Base-by-base conservation (phyloP, 2,888 invertebrate genomes). In the Miltochrista miniata region DNA sequence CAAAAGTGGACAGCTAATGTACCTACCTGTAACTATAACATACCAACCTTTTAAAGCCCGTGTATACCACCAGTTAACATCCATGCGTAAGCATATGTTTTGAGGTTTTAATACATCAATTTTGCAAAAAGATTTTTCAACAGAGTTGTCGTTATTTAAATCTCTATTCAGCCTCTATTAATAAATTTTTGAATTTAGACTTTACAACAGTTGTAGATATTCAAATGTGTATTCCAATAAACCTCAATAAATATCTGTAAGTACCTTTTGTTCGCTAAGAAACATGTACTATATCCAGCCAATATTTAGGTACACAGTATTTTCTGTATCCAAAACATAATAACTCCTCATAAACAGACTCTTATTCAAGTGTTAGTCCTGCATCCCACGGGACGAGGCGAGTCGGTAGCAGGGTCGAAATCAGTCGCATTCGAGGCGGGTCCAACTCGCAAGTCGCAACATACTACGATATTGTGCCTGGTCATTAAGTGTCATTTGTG, bases 401-500 rank as follows among this genome's bases (percentile, higher is more conserved):
- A 51, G 62, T 59, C 59, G 38, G 34, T 51, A 12, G 43, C 48
- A 24, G 35, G 40, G 15, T 35, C 34, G 65, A 76, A 87, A 85
- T 85, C 83, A 83, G 82, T 72, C 67, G 61, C 68, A 78, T 79
- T 78, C 66, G 68, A 55, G 61, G 45, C 43, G 41, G 29, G 66
- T 34, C 18, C 37, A 35, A 41, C 71, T 72, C 74, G 56, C 37
- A 35, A 41, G 70, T 72, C 74, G 56, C 56, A 70, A 56, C 67
- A 60, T 73, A 64, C 64, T 76, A 73, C 64, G 73, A 82, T 81
- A 81, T 79, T 79, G 81, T 79, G 75, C 69, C 77, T 78, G 72
- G 64, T 87, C 88, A 87, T 89, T 90, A 89, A 68, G 79, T 76
- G 59, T 80, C 79, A 87, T 87, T 88, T 81, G 83, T 64, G 78